Percentiles rank a stretch among this genome's conserved stretches.
These are phyloP conservation scores for Ophioderma brevispina DNA, from an alignment of 35 echinoderm and acorn worm genomes.

Conservation along the genomic window DNA sequence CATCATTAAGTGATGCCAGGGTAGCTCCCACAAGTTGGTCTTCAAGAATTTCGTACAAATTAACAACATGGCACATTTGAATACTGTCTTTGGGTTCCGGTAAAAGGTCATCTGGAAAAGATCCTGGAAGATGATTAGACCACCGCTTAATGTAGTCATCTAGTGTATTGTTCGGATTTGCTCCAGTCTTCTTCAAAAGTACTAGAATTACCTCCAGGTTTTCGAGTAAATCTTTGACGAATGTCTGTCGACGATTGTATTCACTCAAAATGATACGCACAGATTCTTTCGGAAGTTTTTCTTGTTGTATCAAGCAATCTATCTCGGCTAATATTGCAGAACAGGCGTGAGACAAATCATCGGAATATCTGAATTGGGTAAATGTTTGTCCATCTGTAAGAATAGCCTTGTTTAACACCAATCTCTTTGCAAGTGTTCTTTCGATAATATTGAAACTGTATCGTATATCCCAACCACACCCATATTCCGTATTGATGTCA, in stretches of 20 bases:
- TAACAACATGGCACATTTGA: constrained; percentile 23
- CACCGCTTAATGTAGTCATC: constrained; percentile 18
- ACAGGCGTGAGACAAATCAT: constrained; percentile 11
- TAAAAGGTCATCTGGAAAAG: background rate
- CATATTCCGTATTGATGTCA: constrained; percentile 35
- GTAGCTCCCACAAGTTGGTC: background rate
- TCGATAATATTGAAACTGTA: constrained; percentile 24
- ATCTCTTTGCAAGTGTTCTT: background rate
- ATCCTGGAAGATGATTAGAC: background rate
- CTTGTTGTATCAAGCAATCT: background rate
- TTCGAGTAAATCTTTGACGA: constrained; percentile 19
- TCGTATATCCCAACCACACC: constrained; percentile 11
- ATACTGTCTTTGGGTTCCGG: background rate
- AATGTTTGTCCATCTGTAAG: constrained; percentile 10
- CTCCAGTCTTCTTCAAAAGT: constrained; percentile 27
- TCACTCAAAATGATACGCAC: background rate
- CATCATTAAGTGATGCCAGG: background rate
- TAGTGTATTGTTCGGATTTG: background rate
- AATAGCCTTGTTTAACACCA: constrained; percentile 24
- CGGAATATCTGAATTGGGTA: background rate
- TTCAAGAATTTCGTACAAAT: constrained; percentile 24
- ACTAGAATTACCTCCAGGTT: constrained; percentile 18
- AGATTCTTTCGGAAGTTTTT: constrained; percentile 3
- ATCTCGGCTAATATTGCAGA: constrained; percentile 7
- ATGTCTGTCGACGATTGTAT: background rate